Evolutionary conservation across 2,888 invertebrate species (phyloP).

Genomic region (Dascillus cervinus): DNA sequence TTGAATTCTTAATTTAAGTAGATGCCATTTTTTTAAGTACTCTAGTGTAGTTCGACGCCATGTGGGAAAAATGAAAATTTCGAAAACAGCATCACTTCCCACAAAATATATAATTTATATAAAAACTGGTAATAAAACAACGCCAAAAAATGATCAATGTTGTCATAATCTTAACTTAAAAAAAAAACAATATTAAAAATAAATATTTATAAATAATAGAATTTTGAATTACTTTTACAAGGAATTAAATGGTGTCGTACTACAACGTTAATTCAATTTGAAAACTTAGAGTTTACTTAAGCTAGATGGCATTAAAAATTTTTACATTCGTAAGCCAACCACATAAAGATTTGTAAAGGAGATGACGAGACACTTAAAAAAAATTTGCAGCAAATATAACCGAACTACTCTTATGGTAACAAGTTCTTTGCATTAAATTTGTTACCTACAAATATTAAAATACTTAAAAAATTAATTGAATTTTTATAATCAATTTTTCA

Average conservation of each 20-base stretch:
- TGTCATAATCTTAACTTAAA: slow-evolving; percentile 36
- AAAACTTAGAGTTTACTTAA: too few species aligned
- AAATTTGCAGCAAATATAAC: too few species aligned
- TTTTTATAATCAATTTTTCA: too few species aligned
- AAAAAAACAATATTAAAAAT: slow-evolving; percentile 27
- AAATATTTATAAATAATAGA: slow-evolving; percentile 28
- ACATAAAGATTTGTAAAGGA: too few species aligned
- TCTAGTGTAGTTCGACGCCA: slow-evolving; percentile 33
- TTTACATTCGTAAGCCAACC: too few species aligned
- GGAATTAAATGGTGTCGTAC: slow-evolving; percentile 34
- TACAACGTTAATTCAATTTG: slow-evolving; percentile 17
- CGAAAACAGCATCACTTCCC: slow-evolving; percentile 22
- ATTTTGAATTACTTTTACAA: slow-evolving; percentile 30
- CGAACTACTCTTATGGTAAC: too few species aligned
- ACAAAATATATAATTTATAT: slow-evolving; percentile 22
- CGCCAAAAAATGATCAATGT: slow-evolving; percentile 32
- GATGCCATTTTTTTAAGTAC: slow-evolving; percentile 30
- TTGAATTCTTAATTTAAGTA: slow-evolving; percentile 26
- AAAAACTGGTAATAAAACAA: slow-evolving; percentile 31
- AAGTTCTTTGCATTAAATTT: too few species aligned
- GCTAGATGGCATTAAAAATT: too few species aligned
- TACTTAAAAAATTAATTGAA: too few species aligned
- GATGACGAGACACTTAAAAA: too few species aligned
- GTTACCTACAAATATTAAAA: too few species aligned
- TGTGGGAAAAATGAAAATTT: slow-evolving; percentile 17